Base-by-base conservation (phyloP, 2,797 vertebrate species). In the Alca torda region DNA sequence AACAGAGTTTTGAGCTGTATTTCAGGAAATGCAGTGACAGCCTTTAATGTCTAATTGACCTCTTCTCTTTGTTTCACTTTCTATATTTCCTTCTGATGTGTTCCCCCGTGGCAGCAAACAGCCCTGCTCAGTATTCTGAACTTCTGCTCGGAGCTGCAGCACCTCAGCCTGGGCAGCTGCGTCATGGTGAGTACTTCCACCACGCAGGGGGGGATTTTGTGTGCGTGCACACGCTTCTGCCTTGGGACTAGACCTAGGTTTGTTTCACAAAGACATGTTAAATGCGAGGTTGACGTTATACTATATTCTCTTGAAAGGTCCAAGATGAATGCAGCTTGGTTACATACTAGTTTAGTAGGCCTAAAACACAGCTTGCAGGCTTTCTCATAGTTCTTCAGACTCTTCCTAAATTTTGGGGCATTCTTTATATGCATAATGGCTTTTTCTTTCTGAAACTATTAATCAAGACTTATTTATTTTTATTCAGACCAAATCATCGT, bases 91-190 rank as follows among this genome's bases (percentile, higher is more conserved):
- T 85, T 97, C 97, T 98, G 93, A 96, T 97, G 94, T 96, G 95
- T 95, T 98, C 95, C 97, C 97, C 39, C 2, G 85, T 96, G 95
- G 97, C 98, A 99, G 99, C 99, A 99, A 99, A 99, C 99, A 51
- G 98, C 99, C 57, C 98, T 99, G 93, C 98, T 99, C 98, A 99
- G 98, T 98, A 99, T 99, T 97, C 98, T 99, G 97, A 99, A 99
- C 94, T 99, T 99, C 98, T 99, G 99, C 95, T 98, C 98, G 16
- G 99, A 99, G 95, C 98, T 99, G 96, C 99, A 98, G 95, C 99
- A 99, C 98, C 99, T 99, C 95, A 99, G 99, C 98, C 98, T 99
- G 75, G 99, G 99, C 85, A 99, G 99, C 97, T 99, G 99, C 11
- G 98, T 99, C 86, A 99, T 99, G 99, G 99, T 99, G 97, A 99